Evolutionary conservation across 2,113 vertebrate species (phyloP), one percentile per base, ranked within the genome.

Genomic region (Geothlypis trichas): DNA sequence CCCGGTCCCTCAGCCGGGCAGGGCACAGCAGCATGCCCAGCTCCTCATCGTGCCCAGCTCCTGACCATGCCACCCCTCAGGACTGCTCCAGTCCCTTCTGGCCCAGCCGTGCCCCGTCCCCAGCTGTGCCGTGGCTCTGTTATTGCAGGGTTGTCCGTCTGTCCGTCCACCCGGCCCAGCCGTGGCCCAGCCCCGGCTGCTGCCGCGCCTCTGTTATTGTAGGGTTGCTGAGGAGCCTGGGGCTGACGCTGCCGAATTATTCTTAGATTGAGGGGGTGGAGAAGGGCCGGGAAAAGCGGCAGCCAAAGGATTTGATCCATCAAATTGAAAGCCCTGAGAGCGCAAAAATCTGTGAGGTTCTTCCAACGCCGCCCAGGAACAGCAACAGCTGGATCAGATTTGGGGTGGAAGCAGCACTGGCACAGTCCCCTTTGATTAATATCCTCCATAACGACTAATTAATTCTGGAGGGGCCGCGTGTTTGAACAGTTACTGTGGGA

Each of bases 181-280:
- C 47, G 12, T 55, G 73, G 30, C 88, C 72, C 85, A 26, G 85
- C 89, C 85, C 44, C 5, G 71, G 91, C 74, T 49, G 85, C 33
- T 9, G 61, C 46, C 4, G 7, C 2, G 7, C 9, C 55, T 78
- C 75, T 76, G 4, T 47, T 77, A 11, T 35, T 51, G 83, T 77
- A 41, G 89, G 91, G 89, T 0, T 71, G 83, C 91, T 4, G 65
- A 35, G 59, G 75, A 90, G 86, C 68, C 4, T 13, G 76, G 88
- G 93, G 92, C 90, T 95, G 94, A 85, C 15, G 39, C 83, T 88
- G 90, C 80, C n/a, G 44, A 87, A 95, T 92, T 88, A 95, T 96
- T 91, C 84, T 96, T 94, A 93, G 93, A 97, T 90, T 81, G 95
- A 97, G 90, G 84, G 82, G 95, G 95, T 76, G 95, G 96, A 95